A percentile compares a stretch with the other conserved stretches of the same genome.
phyloP scores from a whole-genome alignment of 2,113 vertebrate species.

The Microtus oregoni region DNA sequence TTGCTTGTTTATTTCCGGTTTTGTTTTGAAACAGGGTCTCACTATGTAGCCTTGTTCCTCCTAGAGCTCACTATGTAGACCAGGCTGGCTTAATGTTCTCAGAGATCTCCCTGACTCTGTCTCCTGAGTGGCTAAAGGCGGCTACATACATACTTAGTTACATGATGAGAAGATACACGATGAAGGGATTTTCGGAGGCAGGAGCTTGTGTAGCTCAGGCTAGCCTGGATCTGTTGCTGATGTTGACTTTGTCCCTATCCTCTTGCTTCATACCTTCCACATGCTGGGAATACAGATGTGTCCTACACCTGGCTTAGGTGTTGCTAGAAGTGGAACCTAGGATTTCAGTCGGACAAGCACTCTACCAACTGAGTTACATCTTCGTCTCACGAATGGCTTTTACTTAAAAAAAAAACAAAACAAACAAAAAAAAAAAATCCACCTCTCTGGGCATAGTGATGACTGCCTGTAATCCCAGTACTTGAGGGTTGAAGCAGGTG shows the following conservation, averaged over 20 bases:
- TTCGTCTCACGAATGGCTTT: not conserved
- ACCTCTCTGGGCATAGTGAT: no score
- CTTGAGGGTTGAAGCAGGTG: not conserved
- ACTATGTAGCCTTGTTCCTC: not conserved
- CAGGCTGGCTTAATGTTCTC: not conserved
- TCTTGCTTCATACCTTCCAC: not conserved
- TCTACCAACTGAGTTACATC: not conserved
- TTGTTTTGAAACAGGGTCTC: not conserved
- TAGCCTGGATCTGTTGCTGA: not conserved
- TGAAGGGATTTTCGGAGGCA: not conserved
- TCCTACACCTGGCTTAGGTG: not conserved
- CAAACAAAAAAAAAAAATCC: no score
- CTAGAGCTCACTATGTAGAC: not conserved
- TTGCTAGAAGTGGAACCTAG: not conserved
- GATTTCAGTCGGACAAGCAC: not conserved
- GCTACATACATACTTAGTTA: not conserved
- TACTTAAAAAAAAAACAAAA: not conserved
- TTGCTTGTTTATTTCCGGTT: not conserved
- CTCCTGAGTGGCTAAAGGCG: no score
- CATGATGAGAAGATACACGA: not conserved
- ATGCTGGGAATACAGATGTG: not conserved
- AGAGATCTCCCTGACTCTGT: not conserved
- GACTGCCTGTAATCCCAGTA: not conserved
- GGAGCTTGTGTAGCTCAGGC: no score
- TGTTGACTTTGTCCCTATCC: not conserved